Percentiles rank a stretch among this genome's conserved stretches.
Conservation (phyloP, 2,797 vertebrate species). For the Hafferia zeledoni region DNA sequence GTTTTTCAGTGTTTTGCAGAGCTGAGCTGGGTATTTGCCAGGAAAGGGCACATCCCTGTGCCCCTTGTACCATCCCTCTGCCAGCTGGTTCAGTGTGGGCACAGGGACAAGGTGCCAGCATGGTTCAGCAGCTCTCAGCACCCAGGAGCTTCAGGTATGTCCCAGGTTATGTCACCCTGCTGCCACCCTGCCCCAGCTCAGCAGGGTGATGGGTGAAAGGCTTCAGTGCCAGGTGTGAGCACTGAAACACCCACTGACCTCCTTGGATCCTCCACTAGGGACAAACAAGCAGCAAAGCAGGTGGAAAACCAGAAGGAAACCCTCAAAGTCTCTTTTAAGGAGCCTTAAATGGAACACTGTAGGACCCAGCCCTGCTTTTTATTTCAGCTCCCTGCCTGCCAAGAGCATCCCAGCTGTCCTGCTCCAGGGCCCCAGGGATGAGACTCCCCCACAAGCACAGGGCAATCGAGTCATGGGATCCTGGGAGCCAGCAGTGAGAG, state of each 20-base stretch:
- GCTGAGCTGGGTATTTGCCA: not conserved
- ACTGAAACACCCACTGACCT: not conserved
- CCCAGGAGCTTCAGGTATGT: rapidly evolving
- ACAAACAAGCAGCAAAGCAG: not conserved
- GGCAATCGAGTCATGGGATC: not conserved
- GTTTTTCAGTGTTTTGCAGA: not conserved
- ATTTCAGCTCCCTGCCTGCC: not conserved
- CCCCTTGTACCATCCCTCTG: not conserved
- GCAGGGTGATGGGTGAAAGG: not conserved
- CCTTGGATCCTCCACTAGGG: not conserved
- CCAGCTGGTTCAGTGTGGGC: not conserved
- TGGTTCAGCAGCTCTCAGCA: not conserved
- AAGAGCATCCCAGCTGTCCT: not conserved
- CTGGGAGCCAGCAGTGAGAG: not conserved
- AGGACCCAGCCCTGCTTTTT: not conserved
- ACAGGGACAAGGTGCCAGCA: not conserved
- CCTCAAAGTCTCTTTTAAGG: not conserved
- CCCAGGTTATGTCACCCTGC: not conserved
- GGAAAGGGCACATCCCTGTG: not conserved
- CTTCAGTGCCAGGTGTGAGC: not conserved
- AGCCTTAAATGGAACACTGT: rapidly evolving
- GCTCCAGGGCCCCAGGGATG: not conserved
- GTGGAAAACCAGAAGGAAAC: not conserved
- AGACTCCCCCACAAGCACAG: not conserved
- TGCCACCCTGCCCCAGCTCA: rapidly evolving